phyloP scores from a whole-genome alignment of 2,888 invertebrate species.

The Epinotia bilunana region DNA sequence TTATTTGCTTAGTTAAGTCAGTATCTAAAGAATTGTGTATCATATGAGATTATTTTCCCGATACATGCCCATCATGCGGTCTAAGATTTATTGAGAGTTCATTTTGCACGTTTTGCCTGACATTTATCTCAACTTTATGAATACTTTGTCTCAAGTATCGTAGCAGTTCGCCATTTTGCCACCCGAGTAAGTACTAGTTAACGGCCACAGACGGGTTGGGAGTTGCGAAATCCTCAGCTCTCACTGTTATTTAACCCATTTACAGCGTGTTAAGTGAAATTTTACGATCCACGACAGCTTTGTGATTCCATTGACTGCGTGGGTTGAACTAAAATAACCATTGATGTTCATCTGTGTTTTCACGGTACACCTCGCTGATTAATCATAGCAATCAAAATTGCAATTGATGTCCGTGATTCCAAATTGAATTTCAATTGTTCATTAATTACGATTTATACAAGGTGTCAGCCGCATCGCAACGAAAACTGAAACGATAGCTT shows the following conservation, averaged over 20 bases:
- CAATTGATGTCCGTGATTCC: not conserved
- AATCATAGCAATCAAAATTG: not conserved
- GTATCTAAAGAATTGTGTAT: too few relatives aligned
- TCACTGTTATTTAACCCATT: conserved; percentile 16
- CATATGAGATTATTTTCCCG: too few relatives aligned
- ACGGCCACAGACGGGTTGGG: conserved; percentile 12
- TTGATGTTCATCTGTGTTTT: not conserved
- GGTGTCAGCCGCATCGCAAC: too few relatives aligned
- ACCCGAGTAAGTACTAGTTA: conserved; percentile 38
- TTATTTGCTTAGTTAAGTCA: too few relatives aligned
- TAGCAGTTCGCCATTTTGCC: conserved; percentile 26
- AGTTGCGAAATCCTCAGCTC: conserved; percentile 6
- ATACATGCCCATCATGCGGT: not conserved
- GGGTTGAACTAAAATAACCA: not conserved
- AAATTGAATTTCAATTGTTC: not conserved
- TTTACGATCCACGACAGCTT: conserved; percentile 33
- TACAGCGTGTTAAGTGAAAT: conserved; percentile 12
- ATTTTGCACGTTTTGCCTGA: conserved; percentile 26
- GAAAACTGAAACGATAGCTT: too few relatives aligned
- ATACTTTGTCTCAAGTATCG: conserved; percentile 37
- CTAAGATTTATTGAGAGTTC: conserved; percentile 28
- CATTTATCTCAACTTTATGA: conserved; percentile 39
- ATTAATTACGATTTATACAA: too few relatives aligned
- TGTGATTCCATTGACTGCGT: not conserved
- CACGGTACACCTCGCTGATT: not conserved